A percentile compares a stretch with the other conserved stretches of the same genome.
phyloP scores from a whole-genome alignment of 2,113 vertebrate species.

The Tachysurus fulvidraco region DNA sequence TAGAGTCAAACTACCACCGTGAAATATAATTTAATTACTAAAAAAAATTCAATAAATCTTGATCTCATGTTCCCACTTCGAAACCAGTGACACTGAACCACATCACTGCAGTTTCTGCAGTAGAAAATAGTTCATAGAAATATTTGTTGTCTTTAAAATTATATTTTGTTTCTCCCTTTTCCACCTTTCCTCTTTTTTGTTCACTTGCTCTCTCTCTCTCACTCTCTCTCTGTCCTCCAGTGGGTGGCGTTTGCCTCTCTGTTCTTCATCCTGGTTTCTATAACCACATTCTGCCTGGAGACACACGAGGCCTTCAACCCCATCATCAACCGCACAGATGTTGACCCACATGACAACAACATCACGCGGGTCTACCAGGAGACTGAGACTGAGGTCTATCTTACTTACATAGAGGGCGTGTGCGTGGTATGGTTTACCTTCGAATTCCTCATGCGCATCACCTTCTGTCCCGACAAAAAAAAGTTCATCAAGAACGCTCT shows the following conservation, averaged over 20 bases:
- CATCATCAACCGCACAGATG: constrained; percentile 87
- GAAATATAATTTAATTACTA: neutral
- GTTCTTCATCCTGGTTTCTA: constrained; percentile 93
- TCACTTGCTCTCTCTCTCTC: constrained; percentile 39
- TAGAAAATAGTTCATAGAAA: neutral
- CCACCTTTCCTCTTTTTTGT: neutral
- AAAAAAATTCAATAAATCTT: neutral
- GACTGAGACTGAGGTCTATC: constrained; percentile 85
- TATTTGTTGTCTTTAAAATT: neutral
- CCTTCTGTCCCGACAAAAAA: constrained; percentile 89
- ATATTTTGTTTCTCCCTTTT: neutral
- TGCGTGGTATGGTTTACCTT: constrained; percentile 93
- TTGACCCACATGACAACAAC: constrained; percentile 79
- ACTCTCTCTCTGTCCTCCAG: constrained; percentile 66
- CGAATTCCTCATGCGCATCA: constrained; percentile 87
- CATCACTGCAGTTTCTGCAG: neutral
- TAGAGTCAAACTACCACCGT: neutral
- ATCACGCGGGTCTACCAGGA: constrained; percentile 82
- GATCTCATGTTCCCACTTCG: neutral
- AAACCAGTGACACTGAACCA: neutral
- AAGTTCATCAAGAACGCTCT: constrained; percentile 90
- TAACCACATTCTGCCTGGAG: constrained; percentile 91
- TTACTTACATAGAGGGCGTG: constrained; percentile 90
- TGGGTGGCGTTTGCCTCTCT: constrained; percentile 89
- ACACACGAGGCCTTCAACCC: constrained; percentile 90